Evolutionary conservation across 2,888 invertebrate genomes (phyloP).

Genomic region (Diachrysia chrysitis): DNA sequence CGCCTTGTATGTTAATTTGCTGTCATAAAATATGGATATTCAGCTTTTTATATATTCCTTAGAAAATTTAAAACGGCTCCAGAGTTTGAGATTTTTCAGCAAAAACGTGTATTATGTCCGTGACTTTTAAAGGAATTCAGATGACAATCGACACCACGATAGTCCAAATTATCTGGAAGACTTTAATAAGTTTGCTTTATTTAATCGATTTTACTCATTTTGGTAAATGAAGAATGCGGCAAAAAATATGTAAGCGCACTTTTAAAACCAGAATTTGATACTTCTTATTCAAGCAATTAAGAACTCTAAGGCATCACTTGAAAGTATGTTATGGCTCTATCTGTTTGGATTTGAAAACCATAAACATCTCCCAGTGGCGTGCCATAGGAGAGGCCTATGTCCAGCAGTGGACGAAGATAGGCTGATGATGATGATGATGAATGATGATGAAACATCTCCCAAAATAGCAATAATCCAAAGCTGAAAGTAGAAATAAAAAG

Average conservation of each 20-base stretch:
- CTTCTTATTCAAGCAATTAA: too few relatives aligned
- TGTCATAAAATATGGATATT: slow-evolving; percentile 77
- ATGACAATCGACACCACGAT: slow-evolving; percentile 8
- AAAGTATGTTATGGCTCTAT: too few relatives aligned
- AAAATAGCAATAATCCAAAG: too few relatives aligned
- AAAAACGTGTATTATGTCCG: slow-evolving; percentile 51
- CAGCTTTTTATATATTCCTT: slow-evolving; percentile 70
- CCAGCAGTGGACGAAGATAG: too few relatives aligned
- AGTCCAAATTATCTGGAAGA: slow-evolving; percentile 6
- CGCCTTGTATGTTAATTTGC: slow-evolving; percentile 84
- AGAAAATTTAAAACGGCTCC: slow-evolving; percentile 59
- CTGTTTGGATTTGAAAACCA: too few relatives aligned
- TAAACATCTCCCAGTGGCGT: too few relatives aligned
- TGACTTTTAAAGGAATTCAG: slow-evolving; percentile 32
- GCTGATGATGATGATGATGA: too few relatives aligned
- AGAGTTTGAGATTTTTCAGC: slow-evolving; percentile 65
- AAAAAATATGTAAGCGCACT: slow-evolving; percentile 9
- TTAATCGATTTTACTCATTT: slow-evolving; percentile 22
- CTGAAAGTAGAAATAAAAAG: too few relatives aligned
- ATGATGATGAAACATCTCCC: too few relatives aligned
- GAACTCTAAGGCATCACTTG: too few relatives aligned
- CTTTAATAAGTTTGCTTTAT: slow-evolving; percentile 30
- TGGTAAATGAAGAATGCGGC: slow-evolving; percentile 13
- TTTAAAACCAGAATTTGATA: too few relatives aligned
- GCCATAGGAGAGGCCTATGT: too few relatives aligned